Evolutionary conservation across 2,888 invertebrate species (phyloP).

Genomic region (Erebia palarica): DNA sequence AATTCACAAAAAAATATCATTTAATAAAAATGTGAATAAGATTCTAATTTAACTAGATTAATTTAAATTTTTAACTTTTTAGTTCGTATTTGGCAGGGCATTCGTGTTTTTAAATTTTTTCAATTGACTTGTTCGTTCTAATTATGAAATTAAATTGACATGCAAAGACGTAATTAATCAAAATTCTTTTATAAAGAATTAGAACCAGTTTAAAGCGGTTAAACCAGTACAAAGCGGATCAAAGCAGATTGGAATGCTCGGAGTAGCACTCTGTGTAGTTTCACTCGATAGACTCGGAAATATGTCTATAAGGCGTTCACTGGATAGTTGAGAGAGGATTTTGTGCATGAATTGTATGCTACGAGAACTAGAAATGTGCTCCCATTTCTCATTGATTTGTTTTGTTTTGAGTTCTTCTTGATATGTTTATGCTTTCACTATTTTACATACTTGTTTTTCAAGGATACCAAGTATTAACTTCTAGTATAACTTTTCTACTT

Average conservation of each 20-base stretch:
- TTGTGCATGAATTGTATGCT: slow-evolving; percentile 2
- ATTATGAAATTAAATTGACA: neutral
- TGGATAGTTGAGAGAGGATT: slow-evolving; percentile 6
- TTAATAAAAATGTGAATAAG: too few species aligned
- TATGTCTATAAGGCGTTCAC: slow-evolving; percentile 21
- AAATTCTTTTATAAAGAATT: slow-evolving; percentile 8
- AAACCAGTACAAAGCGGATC: slow-evolving; percentile 36
- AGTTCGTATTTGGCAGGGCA: too few species aligned
- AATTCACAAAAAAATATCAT: too few species aligned
- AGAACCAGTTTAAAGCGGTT: slow-evolving; percentile 35
- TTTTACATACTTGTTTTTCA: neutral
- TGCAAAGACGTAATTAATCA: neutral
- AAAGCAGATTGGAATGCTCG: slow-evolving; percentile 25
- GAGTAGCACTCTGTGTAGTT: slow-evolving; percentile 20
- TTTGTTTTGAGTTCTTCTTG: neutral
- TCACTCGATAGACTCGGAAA: slow-evolving; percentile 22
- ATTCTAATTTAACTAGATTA: too few species aligned
- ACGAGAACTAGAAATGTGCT: neutral
- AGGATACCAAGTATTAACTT: neutral
- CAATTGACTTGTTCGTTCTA: too few species aligned
- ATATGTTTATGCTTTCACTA: too few species aligned
- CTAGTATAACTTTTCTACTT: too few species aligned
- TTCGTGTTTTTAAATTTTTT: too few species aligned
- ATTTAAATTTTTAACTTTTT: too few species aligned
- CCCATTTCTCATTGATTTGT: neutral